These are phyloP conservation scores for Formica selysi DNA, from an alignment of 1,140 invertebrate genomes.

Conservation along the genomic window DNA sequence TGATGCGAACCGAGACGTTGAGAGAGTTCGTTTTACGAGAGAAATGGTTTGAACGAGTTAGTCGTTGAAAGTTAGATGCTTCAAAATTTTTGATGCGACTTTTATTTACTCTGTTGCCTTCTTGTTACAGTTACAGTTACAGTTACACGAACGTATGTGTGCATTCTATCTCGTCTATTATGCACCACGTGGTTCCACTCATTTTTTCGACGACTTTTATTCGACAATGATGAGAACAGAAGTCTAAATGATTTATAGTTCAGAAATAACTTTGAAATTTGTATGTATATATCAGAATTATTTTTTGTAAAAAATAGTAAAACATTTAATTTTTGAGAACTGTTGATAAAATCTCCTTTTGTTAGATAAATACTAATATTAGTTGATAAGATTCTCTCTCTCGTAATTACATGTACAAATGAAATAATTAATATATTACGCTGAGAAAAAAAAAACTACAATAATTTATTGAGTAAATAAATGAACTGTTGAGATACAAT, in stretches of 20 bases:
- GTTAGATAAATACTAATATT: background rate
- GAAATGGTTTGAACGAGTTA: background rate
- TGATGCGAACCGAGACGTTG: conserved; percentile 25
- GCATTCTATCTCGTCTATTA: background rate
- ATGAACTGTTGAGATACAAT: background rate
- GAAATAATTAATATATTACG: background rate
- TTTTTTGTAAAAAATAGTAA: background rate
- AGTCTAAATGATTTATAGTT: background rate
- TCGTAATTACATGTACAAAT: background rate
- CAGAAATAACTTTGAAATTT: background rate
- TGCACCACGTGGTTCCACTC: background rate
- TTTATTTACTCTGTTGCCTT: conserved; percentile 19
- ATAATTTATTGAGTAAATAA: conserved; percentile 4
- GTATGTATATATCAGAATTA: background rate
- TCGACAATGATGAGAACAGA: background rate
- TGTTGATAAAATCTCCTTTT: background rate
- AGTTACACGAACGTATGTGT: background rate
- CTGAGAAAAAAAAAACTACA: background rate
- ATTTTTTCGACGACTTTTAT: conserved; percentile 10
- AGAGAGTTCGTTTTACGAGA: conserved; percentile 17
- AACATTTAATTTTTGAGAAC: background rate
- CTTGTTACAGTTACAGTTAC: background rate
- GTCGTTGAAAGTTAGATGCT: background rate
- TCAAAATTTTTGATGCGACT: conserved; percentile 29
- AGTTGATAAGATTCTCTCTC: background rate